Base-by-base conservation (phyloP, 2,113 vertebrate genomes). In the Lathamus discolor region DNA sequence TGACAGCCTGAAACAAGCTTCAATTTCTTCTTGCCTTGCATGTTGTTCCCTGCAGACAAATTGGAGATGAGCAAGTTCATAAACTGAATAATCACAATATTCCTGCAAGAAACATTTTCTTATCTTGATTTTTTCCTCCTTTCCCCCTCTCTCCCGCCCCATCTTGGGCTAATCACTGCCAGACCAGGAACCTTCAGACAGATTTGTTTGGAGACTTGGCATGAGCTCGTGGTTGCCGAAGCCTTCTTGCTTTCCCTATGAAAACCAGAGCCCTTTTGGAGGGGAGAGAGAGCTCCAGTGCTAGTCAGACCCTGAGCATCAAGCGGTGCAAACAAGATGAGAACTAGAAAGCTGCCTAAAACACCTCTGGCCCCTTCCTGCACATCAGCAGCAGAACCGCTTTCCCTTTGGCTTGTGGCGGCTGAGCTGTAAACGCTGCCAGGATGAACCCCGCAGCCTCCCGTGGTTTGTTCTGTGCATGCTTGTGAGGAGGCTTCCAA, bases 181-280 rank as follows among this genome's bases (percentile, higher is more conserved):
- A 95, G 86, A 76, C 19, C 78, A 73, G 52, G 29, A 87, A 79
- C 78, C 84, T 88, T 95, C 90, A 79, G 91, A 89, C 54, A 48
- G 91, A 69, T 90, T 86, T 87, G 67, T 90, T 69, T 91, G 87
- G 70, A 93, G 90, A n/a, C 74, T 94, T 95, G 94, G 91, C 31
- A 0, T 70, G n/a, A 84, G 64, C 51, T 90, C 2, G 0, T 64
- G 67, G 68, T 94, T n/a, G 55, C 43, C 84, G 86, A 81, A 83
- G 70, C 12, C 24, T 81, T 67, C 54, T 83, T 22, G 39, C 44
- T 79, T 78, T 70, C 28, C 66, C 57, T 75, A 41, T 3, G 1
- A 55, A 76, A 83, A 95, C 2, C 70, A 90, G 77, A 92, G 63
- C 23, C 28, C 1, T 0, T 69, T 92, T 81, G 63, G 75, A 82